Base-by-base conservation (phyloP, 2,797 vertebrate genomes). In the Scarus forsteni region DNA sequence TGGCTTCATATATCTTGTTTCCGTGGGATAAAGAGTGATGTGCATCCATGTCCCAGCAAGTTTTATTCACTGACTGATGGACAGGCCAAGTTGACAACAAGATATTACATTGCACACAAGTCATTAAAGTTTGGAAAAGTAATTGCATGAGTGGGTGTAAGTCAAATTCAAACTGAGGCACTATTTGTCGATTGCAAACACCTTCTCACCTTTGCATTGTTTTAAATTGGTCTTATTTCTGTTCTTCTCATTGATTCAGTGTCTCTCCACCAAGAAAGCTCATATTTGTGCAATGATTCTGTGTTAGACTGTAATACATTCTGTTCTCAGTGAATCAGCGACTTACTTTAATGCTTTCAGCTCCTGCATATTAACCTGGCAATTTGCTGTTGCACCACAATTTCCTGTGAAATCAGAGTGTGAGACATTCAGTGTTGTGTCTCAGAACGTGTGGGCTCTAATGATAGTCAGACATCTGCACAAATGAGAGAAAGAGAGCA, bases 371-470 rank as follows among this genome's bases (percentile, higher is more conserved):
- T 81, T 80, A 85, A 64, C 56, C 40, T 34, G 35, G 49, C 83
- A 83, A 83, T 86, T 81, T 80, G 70, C 70, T 73, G 72, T 53
- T 10, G n/a, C 70, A 10, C 40, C 67, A 67, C 66, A 71, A 58
- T 83, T 81, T 62, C 65, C 16, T 0, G 48, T 36, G 70, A 66
- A 64, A 79, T 60, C 51, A 69, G 54, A 71, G 68, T 10, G 57
- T 3, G 58, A 55, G 60, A 56, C 51, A 8, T 19, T 62, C 8
- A 43, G 56, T 34, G 56, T 57, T 45, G 53, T 66, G 50, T 66
- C 1, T 19, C 13, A 27, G 27, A 27, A 27, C 8, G 49, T 50
- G 60, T 54, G 42, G 55, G 40, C 40, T 48, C 62, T 35, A 49
- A 18, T 52, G 48, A 5, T 11, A 8, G 39, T 45, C 57, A 14